Evolutionary conservation across 2,113 vertebrate genomes (phyloP).

Genomic region (Agapornis roseicollis): DNA sequence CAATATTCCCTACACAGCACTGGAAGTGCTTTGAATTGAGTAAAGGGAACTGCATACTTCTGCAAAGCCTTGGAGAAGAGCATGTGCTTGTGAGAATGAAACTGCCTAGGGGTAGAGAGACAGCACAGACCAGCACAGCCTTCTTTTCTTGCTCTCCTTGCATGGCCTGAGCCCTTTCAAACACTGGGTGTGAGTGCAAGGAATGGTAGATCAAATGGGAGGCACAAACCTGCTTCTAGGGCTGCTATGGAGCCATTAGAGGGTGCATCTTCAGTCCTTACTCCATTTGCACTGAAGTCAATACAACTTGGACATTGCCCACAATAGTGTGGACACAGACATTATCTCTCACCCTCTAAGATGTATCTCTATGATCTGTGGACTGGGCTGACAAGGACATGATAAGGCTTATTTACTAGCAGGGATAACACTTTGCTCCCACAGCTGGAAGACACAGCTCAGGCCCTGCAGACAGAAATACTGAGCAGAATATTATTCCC

Average conservation of each 20-base stretch:
- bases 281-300: not conserved
- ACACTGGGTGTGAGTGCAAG: not conserved
- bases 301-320: not conserved
- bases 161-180: not conserved
- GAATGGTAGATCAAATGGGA: not conserved
- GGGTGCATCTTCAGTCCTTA: not conserved
- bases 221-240: not conserved
- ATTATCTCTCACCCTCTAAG: not conserved
- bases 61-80: not conserved
- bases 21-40: not conserved
- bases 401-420: not conserved
- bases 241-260: not conserved
- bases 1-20: not conserved
- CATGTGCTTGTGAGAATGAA: not conserved
- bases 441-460: not conserved
- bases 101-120: rapidly evolving
- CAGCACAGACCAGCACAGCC: not conserved
- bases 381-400: not conserved
- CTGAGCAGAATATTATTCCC: not conserved
- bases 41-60: not conserved
- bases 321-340: not conserved
- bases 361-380: not conserved
- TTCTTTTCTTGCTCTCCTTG: not conserved
- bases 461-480: not conserved
- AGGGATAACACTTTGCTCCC: not conserved